phyloP scores from a whole-genome alignment of 2,113 vertebrate species.

The Misgurnus mizolepis region DNA sequence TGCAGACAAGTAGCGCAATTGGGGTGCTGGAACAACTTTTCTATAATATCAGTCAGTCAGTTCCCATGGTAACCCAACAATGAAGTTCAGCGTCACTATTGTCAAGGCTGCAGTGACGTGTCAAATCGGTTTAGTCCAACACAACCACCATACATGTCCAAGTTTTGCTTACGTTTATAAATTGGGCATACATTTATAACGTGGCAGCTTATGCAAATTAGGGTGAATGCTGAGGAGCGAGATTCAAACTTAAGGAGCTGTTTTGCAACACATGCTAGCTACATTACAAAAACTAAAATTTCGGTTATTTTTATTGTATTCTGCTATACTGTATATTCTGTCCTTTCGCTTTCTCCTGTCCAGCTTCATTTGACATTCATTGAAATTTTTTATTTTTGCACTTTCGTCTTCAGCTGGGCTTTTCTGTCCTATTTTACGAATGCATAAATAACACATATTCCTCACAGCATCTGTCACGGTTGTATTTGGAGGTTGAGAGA shows the following conservation, averaged over 20 bases:
- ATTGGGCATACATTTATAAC: conserved; percentile 1
- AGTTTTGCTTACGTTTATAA: neutral
- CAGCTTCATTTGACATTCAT: neutral
- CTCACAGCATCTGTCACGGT: conserved; percentile 17
- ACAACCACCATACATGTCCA: neutral
- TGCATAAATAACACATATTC: conserved; percentile 28
- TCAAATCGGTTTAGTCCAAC: no score
- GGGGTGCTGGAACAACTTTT: no score
- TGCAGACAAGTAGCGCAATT: no score
- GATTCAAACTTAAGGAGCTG: neutral
- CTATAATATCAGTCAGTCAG: no score
- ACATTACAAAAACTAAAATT: neutral
- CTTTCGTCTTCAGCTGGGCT: neutral
- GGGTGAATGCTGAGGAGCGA: neutral
- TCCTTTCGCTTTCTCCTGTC: conserved; percentile 12
- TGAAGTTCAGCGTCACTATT: no score
- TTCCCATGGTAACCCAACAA: no score
- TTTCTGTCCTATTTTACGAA: conserved; percentile 39
- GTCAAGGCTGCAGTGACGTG: no score
- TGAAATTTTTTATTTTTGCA: conserved; percentile 9
- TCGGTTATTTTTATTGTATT: neutral
- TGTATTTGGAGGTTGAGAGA: conserved; percentile 16
- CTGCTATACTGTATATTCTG: neutral
- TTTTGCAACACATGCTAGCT: neutral
- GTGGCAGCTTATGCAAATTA: conserved; percentile 34